These are phyloP conservation scores for Neolamprologus toae DNA, from an alignment of 2,113 vertebrate genomes.

Conservation along the genomic window DNA sequence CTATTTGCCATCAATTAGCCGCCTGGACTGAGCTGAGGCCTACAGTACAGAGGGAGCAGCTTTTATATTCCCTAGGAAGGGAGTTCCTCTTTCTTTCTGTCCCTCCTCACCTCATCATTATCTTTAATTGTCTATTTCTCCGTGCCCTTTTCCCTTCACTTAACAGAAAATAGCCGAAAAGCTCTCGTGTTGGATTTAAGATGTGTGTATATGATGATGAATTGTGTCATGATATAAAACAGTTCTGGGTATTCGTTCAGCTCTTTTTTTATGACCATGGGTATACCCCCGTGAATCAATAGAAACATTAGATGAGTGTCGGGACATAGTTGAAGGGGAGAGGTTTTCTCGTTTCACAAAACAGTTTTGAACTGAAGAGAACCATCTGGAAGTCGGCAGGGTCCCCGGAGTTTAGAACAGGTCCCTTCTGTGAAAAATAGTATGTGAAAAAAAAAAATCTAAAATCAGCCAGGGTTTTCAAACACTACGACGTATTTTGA, in stretches of 20 bases:
- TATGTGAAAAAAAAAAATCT: conserved; percentile 48
- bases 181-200: not conserved
- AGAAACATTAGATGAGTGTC: conserved; percentile 57
- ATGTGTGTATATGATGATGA: conserved; percentile 33
- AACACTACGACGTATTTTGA: conserved; percentile 76
- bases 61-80: conserved; percentile 37
- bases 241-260: conserved; percentile 52
- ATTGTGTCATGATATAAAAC: conserved; percentile 61
- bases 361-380: conserved; percentile 59
- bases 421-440: conserved; percentile 74
- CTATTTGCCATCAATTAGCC: conserved; percentile 74
- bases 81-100: conserved; percentile 37
- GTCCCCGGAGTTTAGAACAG: conserved; percentile 63
- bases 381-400: conserved; percentile 74
- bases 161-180: conserved; percentile 29
- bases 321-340: conserved; percentile 36
- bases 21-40: conserved; percentile 53
- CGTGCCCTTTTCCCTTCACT: conserved; percentile 11
- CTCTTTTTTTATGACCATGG: conserved; percentile 48
- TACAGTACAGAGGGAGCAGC: conserved; percentile 35
- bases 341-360: conserved; percentile 57
- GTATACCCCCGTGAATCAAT: conserved; percentile 55
- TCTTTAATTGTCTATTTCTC: conserved; percentile 38
- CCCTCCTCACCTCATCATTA: conserved; percentile 48
- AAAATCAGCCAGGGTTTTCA: conserved; percentile 64